phyloP scores from a whole-genome alignment of 2,888 invertebrate genomes.

The Megastigmus dorsalis region DNA sequence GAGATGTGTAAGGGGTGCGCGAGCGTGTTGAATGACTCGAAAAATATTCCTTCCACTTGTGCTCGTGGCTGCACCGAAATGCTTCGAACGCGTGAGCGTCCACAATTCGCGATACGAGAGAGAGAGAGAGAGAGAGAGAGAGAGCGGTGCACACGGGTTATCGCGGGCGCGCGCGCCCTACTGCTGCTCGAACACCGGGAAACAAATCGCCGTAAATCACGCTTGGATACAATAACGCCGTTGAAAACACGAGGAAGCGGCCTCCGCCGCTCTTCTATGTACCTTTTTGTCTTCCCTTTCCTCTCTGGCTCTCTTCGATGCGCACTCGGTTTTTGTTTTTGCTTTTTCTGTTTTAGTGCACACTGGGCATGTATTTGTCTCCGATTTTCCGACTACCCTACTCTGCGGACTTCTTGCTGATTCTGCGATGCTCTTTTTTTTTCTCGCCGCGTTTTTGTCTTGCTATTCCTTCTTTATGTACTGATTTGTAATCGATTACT shows the following conservation, averaged over 20 bases:
- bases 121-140: too few species aligned
- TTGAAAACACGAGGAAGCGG: slow-evolving; percentile 28
- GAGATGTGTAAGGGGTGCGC: not conserved
- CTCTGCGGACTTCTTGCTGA: not conserved
- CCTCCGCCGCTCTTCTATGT: not conserved
- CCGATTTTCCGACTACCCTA: not conserved
- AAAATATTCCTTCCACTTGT: slow-evolving; percentile 25
- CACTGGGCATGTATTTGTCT: slow-evolving; percentile 28
- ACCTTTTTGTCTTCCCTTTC: slow-evolving; percentile 4
- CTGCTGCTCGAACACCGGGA: slow-evolving; percentile 1
- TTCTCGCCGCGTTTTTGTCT: too few species aligned
- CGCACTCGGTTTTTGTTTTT: not conserved
- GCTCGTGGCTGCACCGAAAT: slow-evolving; percentile 1
- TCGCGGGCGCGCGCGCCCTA: not conserved
- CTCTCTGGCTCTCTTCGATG: not conserved
- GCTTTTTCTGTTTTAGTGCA: not conserved
- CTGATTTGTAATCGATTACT: too few species aligned
- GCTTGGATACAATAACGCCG: slow-evolving; percentile 37
- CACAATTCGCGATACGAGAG: slow-evolving; percentile 31
- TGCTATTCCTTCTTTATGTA: too few species aligned
- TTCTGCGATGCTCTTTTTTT: not conserved
- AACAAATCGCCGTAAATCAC: slow-evolving; percentile 45
- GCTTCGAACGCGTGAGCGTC: not conserved
- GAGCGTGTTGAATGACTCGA: slow-evolving; percentile 31
- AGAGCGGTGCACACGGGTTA: not conserved